phyloP scores from a whole-genome alignment of 1,140 invertebrate species.

The Helicoverpa armigera region DNA sequence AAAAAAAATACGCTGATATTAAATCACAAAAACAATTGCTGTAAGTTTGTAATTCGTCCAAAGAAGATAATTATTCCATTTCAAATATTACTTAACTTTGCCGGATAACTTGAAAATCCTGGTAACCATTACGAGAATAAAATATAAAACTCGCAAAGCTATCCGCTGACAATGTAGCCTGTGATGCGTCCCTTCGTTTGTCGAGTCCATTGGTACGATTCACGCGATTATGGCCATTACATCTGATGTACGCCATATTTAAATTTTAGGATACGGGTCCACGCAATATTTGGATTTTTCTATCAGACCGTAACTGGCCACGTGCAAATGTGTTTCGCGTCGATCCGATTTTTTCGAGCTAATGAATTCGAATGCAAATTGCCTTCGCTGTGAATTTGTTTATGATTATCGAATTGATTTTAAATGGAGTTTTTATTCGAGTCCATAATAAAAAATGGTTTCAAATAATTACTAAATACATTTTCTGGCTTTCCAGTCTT shows the following conservation, averaged over 20 bases:
- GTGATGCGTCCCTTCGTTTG: constrained; percentile 4
- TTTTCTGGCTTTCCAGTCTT: too few species aligned
- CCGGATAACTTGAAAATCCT: too few species aligned
- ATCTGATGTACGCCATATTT: constrained; percentile 51
- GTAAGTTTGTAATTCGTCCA: neutral
- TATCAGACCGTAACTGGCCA: constrained; percentile 36
- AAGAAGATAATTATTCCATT: too few species aligned
- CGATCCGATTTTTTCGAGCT: constrained; percentile 15
- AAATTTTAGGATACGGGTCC: constrained; percentile 18
- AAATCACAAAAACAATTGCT: too few species aligned
- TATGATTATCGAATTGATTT: neutral
- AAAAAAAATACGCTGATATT: too few species aligned
- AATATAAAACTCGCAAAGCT: neutral
- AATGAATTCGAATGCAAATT: constrained; percentile 26
- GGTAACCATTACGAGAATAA: too few species aligned
- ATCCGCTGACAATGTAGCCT: constrained; percentile 7
- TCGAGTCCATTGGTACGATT: constrained; percentile 60
- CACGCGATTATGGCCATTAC: constrained; percentile 66
- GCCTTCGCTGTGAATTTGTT: neutral
- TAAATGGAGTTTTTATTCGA: neutral
- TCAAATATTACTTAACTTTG: too few species aligned
- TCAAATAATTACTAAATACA: too few species aligned
- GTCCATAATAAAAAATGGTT: too few species aligned
- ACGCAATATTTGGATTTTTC: constrained; percentile 40
- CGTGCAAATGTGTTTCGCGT: constrained; percentile 23